Percentiles rank a stretch among this genome's conserved stretches.
These are phyloP conservation scores for Achroia grisella DNA, from an alignment of 1,140 invertebrate species.

Conservation along the genomic window DNA sequence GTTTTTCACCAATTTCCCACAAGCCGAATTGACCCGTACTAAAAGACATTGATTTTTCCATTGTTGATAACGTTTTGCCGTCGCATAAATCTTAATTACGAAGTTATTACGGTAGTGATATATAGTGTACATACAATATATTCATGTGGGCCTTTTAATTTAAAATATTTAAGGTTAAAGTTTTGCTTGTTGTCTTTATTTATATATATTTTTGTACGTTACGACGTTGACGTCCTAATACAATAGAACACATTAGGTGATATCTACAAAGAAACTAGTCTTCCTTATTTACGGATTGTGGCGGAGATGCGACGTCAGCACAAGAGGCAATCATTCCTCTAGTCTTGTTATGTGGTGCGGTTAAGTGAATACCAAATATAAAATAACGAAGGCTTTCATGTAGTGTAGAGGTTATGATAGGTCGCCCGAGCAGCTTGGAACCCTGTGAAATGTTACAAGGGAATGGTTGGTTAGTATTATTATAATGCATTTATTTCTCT, in stretches of 20 bases:
- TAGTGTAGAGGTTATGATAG: constrained; percentile 52
- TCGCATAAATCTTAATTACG: constrained; percentile 29
- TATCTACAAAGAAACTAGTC: constrained; percentile 69
- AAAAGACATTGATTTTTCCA: constrained; percentile 58
- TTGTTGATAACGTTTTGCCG: constrained; percentile 24
- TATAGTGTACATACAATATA: constrained; percentile 35
- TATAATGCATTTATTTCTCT: constrained; percentile 72
- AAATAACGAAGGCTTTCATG: constrained; percentile 66
- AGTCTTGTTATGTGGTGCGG: constrained; percentile 71
- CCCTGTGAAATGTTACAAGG: constrained; percentile 50
- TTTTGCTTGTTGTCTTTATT: constrained; percentile 67
- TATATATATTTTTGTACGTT: constrained; percentile 67
- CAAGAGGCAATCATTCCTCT: constrained; percentile 71
- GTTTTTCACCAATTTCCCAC: no score
- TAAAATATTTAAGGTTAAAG: constrained; percentile 42
- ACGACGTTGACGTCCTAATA: constrained; percentile 40
- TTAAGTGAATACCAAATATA: constrained; percentile 71
- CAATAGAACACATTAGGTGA: constrained; percentile 64
- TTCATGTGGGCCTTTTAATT: constrained; percentile 64
- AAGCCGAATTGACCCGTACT: constrained; percentile 17
- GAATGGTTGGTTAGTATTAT: constrained; percentile 69
- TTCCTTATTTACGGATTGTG: constrained; percentile 62
- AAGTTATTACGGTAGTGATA: constrained; percentile 42
- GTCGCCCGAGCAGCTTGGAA: constrained; percentile 66
- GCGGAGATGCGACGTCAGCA: constrained; percentile 36